Base-by-base conservation (phyloP, 1,140 invertebrate species). In the Zaprionus inermis region DNA sequence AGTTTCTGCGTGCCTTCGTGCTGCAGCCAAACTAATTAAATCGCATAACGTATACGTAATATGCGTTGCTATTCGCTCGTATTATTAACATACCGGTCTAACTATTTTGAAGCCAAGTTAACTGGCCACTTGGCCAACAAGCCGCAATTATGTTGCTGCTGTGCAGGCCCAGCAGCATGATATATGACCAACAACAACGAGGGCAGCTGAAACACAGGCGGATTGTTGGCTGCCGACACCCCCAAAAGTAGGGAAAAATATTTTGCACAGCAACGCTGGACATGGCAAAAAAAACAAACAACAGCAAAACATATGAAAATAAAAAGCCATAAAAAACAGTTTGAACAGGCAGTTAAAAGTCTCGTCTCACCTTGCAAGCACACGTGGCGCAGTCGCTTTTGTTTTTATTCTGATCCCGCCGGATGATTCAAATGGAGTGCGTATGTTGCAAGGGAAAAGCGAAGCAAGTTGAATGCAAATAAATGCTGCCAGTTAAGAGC, bases 321-420 rank as follows among this genome's bases (percentile, higher is more conserved):
- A n/a, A 58, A 56, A 34, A 20, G 36, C 20, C 9, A 54, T 54
- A 60, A 69, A 54, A 76, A 71, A 58, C 49, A 69, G 63, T 41
- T 80, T 76, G 70, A 66, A 71, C 74, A 67, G 84, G 73, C 68
- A 78, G 77, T 85, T 84, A 71, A 79, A 67, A 76, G 52, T 66
- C 73, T 70, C 52, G 32, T 59, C 74, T 38, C 67, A 74, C 65
- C 70, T 67, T 51, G 70, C 49, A 68, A 49, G 32, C 66, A 72
- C 14, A 61, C 34, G 63, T 72, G 22, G n/a, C n/a, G n/a, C n/a
- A 18, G 57, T 20, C 28, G 44, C 30, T 69, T 41, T 69, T 58
- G 63, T 44, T 34, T 64, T 46, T 57, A 60, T 44, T 44, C 0
- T 0, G 30, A 32, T 9, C 7, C 7, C 6, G 38, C 6, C 7